Conservation (phyloP, 2,888 invertebrate species). For the Eupithecia centaureata region DNA sequence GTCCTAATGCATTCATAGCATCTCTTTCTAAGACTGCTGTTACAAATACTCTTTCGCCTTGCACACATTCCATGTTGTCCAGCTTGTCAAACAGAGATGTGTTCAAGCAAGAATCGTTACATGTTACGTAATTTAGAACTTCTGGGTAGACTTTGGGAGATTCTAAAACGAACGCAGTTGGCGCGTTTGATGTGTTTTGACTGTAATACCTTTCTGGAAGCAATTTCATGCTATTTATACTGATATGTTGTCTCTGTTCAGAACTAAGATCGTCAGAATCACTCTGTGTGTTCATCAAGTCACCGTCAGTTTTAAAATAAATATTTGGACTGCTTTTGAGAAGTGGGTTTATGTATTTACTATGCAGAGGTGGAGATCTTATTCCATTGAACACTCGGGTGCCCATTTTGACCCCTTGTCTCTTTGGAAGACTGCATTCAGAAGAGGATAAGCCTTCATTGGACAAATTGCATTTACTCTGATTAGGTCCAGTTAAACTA, state of each 20-base stretch:
- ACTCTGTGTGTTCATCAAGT: conserved; percentile 72
- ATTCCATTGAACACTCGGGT: conserved; percentile 86
- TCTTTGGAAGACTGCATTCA: conserved; percentile 81
- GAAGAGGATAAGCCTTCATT: conserved; percentile 79
- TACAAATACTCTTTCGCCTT: conserved; percentile 87
- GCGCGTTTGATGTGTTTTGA: conserved; percentile 58
- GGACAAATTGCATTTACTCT: conserved; percentile 67
- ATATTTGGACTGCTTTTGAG: conserved; percentile 53
- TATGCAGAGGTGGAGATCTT: conserved; percentile 61
- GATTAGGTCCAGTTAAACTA: conserved; percentile 51
- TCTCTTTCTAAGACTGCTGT: conserved; percentile 86
- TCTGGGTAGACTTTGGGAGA: conserved; percentile 80
- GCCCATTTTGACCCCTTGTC: conserved; percentile 90
- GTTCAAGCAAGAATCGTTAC: conserved; percentile 83
- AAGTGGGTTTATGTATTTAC: conserved; percentile 58
- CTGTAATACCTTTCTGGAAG: conserved; percentile 76
- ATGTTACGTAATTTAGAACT: conserved; percentile 69
- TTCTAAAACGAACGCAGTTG: conserved; percentile 81
- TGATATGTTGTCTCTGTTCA: conserved; percentile 79
- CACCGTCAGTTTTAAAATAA: conserved; percentile 67
- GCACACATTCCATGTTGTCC: conserved; percentile 87
- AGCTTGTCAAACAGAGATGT: conserved; percentile 88
- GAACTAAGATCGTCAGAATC: conserved; percentile 78
- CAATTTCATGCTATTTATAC: conserved; percentile 78
- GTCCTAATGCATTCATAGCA: conserved; percentile 86